phyloP scores from a whole-genome alignment of 2,888 invertebrate genomes.

The Sinelater perroti region DNA sequence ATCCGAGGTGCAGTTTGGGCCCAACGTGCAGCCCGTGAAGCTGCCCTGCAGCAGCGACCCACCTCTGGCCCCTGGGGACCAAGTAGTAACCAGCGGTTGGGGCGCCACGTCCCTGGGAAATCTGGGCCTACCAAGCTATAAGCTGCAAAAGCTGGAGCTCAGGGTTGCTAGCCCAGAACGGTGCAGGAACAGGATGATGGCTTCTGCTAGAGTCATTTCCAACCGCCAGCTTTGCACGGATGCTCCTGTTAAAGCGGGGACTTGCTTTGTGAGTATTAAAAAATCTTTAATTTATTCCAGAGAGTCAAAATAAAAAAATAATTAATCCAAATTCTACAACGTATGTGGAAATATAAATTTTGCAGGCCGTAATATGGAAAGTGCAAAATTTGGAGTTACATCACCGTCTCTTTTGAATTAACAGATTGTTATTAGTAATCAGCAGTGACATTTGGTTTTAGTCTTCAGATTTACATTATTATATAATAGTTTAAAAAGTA shows the following conservation, averaged over 20 bases:
- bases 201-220: background rate
- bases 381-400: too few species aligned
- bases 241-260: background rate
- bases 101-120: background rate
- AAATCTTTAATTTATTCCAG: too few species aligned
- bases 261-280: slow-evolving; percentile 17
- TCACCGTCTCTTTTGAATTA: too few species aligned
- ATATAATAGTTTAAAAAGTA: too few species aligned
- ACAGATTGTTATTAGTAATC: too few species aligned
- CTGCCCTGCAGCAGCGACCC: background rate
- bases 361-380: too few species aligned
- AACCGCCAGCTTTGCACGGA: slow-evolving; percentile 9
- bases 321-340: too few species aligned
- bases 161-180: background rate
- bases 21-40: background rate
- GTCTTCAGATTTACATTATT: too few species aligned
- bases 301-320: too few species aligned
- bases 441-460: too few species aligned
- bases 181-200: slow-evolving; percentile 8
- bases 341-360: too few species aligned
- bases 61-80: background rate
- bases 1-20: background rate
- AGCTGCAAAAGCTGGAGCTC: background rate
- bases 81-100: slow-evolving; percentile 5
- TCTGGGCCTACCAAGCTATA: background rate